Percentiles rank a stretch among this genome's conserved stretches.
Evolutionary conservation across 2,888 invertebrate genomes (phyloP).

Genomic region (Cynaeus angustus): DNA sequence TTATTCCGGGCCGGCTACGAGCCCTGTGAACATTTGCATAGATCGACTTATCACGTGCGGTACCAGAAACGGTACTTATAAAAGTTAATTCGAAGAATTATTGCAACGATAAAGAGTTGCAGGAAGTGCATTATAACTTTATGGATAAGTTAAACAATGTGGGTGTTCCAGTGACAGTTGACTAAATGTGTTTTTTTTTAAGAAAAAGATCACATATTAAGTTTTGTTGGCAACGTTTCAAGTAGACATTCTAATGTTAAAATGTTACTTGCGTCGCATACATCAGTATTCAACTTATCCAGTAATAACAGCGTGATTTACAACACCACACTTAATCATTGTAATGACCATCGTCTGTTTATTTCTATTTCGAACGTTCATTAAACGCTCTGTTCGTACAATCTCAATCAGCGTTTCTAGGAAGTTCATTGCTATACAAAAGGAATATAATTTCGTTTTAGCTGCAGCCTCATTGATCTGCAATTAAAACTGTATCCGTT

Average conservation of each 20-base stretch:
- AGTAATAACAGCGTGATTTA: slow-evolving; percentile 65
- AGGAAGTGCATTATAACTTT: background rate
- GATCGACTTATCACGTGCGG: slow-evolving; percentile 7
- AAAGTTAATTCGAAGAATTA: slow-evolving; percentile 1
- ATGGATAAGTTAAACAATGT: background rate
- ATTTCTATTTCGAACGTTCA: slow-evolving; percentile 59
- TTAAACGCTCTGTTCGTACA: slow-evolving; percentile 54
- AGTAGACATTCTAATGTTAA: slow-evolving; percentile 59
- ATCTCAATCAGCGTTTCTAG: slow-evolving; percentile 53
- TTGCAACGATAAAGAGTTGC: background rate
- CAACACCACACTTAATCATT: slow-evolving; percentile 65
- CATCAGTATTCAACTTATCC: slow-evolving; percentile 61
- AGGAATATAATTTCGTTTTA: slow-evolving; percentile 39
- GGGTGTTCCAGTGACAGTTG: slow-evolving; percentile 9
- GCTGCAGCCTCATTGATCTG: background rate
- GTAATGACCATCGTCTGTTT: slow-evolving; percentile 65
- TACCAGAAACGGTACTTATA: slow-evolving; percentile 1
- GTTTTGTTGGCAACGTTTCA: slow-evolving; percentile 59
- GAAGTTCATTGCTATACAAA: slow-evolving; percentile 52
- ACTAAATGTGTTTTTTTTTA: slow-evolving; percentile 4
- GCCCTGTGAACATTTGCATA: slow-evolving; percentile 13
- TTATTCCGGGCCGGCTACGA: background rate
- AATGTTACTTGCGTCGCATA: slow-evolving; percentile 56
- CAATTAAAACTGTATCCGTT: background rate
- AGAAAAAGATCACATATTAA: slow-evolving; percentile 35